phyloP scores from a whole-genome alignment of 2,888 invertebrate genomes.

The Tenthredo scrophulariae region DNA sequence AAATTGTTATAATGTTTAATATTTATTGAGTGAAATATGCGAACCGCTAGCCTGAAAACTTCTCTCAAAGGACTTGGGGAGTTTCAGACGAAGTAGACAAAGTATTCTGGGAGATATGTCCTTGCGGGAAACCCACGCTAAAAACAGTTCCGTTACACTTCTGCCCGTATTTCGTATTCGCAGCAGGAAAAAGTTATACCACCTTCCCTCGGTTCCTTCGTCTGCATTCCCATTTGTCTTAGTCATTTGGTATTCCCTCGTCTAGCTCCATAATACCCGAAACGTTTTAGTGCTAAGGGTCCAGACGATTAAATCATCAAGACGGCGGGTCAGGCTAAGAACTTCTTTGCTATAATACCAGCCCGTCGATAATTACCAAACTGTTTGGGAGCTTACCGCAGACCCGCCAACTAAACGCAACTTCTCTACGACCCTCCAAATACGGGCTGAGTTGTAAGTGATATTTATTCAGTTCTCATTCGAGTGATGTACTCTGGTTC shows the following conservation, averaged over 20 bases:
- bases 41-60: constrained; percentile 14
- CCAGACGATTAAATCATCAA: constrained; percentile 51
- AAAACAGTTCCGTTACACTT: constrained; percentile 21
- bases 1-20: not conserved
- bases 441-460: not conserved
- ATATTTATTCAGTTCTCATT: constrained; percentile 3
- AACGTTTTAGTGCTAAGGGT: constrained; percentile 34
- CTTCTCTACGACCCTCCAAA: constrained; percentile 27
- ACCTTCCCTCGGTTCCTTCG: not conserved
- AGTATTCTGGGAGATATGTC: constrained; percentile 22
- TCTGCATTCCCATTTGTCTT: constrained; percentile 27
- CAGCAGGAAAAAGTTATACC: constrained; percentile 5
- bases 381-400: constrained; percentile 38
- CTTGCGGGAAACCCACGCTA: constrained; percentile 13
- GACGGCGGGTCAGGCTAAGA: constrained; percentile 29
- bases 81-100: not conserved
- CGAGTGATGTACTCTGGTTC: not conserved
- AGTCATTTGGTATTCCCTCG: constrained; percentile 33
- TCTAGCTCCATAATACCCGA: constrained; percentile 30
- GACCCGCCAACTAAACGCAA: constrained; percentile 26
- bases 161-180: constrained; percentile 9
- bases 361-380: constrained; percentile 45
- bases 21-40: not conserved
- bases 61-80: constrained; percentile 25
- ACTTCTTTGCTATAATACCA: constrained; percentile 50